Evolutionary conservation across 2,797 vertebrate genomes (phyloP).

Genomic region (Pseudochirops corinnae): DNA sequence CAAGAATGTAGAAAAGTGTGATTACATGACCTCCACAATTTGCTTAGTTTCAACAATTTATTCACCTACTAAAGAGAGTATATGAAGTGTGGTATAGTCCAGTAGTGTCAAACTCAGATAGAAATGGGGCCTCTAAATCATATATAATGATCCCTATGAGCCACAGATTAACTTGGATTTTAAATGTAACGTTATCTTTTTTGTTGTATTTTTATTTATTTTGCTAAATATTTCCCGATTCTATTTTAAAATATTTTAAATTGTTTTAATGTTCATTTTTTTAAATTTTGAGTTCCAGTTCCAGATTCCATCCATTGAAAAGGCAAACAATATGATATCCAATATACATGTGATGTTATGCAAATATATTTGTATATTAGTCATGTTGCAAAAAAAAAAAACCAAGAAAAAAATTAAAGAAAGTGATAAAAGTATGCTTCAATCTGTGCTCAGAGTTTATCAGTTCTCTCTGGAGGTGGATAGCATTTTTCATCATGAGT

Average conservation of each 20-base stretch:
- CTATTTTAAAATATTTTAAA: background rate
- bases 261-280: background rate
- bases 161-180: background rate
- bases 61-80: constrained; percentile 24
- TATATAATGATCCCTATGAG: background rate
- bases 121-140: background rate
- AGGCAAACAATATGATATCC: background rate
- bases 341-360: background rate
- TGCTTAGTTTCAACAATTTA: constrained; percentile 34
- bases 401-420: background rate
- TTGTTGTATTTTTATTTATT: background rate
- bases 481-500: background rate
- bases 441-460: background rate
- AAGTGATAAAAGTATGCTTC: background rate
- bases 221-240: background rate
- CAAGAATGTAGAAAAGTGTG: background rate
- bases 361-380: background rate
- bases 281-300: background rate
- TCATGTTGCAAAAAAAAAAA: background rate
- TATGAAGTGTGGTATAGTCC: background rate
- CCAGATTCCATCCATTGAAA: background rate
- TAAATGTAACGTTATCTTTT: background rate
- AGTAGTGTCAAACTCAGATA: background rate
- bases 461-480: background rate
- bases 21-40: constrained; percentile 39